These are phyloP conservation scores for Oreortyx pictus DNA, from an alignment of 2,797 vertebrate species.

Conservation along the genomic window DNA sequence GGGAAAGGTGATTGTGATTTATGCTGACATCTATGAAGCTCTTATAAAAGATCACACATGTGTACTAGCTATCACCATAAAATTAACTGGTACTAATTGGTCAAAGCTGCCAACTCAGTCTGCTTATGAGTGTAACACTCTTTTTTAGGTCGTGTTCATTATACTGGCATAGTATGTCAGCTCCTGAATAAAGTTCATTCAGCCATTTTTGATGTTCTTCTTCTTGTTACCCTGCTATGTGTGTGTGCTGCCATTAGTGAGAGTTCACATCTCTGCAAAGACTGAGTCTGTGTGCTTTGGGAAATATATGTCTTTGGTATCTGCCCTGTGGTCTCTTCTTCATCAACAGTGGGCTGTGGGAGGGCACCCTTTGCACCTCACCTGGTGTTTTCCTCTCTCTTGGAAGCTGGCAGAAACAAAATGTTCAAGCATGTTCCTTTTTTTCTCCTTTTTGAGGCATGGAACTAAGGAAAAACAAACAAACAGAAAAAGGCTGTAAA, in stretches of 20 bases:
- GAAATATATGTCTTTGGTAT: neutral
- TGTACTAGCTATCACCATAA: constrained; percentile 73
- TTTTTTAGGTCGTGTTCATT: constrained; percentile 66
- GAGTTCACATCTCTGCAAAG: neutral
- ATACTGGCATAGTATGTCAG: constrained; percentile 45
- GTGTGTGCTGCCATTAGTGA: neutral
- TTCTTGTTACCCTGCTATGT: constrained; percentile 37
- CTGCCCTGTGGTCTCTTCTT: constrained; percentile 20
- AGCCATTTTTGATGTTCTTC: constrained; percentile 35
- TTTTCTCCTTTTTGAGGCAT: neutral
- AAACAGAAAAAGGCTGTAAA: neutral
- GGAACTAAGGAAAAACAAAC: neutral
- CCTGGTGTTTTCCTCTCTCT: constrained; percentile 34
- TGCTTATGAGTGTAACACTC: constrained; percentile 46
- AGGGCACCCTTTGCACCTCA: neutral
- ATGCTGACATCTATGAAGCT: constrained; percentile 68
- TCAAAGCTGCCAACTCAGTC: constrained; percentile 73
- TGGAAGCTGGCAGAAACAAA: constrained; percentile 54
- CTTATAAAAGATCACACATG: constrained; percentile 71
- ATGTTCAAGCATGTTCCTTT: constrained; percentile 35
- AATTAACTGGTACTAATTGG: constrained; percentile 78
- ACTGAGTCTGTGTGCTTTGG: constrained; percentile 8
- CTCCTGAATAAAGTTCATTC: constrained; percentile 66
- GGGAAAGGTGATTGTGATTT: constrained; percentile 65
- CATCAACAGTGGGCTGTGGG: neutral